A percentile compares a stretch with the other conserved stretches of the same genome.
phyloP scores from a whole-genome alignment of 2,888 invertebrate genomes.

The Poecilobothrus nobilitatus region DNA sequence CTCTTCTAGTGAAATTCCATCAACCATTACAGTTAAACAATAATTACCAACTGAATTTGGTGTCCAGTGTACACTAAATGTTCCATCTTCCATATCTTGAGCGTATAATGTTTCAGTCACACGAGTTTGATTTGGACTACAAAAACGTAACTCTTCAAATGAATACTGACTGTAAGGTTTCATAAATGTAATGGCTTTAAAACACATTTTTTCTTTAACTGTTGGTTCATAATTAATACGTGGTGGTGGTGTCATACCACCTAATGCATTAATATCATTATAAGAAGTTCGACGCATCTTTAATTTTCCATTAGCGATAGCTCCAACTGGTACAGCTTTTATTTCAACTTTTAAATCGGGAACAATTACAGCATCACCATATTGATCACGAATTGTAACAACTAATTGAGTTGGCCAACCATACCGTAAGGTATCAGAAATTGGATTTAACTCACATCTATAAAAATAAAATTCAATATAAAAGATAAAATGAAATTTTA shows the following conservation, averaged over 20 bases:
- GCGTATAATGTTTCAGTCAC: conserved; percentile 39
- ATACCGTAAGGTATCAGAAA: conserved; percentile 61
- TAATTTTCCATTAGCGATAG: conserved; percentile 34
- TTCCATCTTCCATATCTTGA: conserved; percentile 45
- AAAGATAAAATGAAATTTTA: background rate
- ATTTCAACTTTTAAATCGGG: conserved; percentile 65
- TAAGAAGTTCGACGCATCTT: conserved; percentile 38
- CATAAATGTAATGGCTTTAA: conserved; percentile 93
- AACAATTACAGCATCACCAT: conserved; percentile 77
- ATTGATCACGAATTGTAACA: conserved; percentile 80
- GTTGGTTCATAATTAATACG: conserved; percentile 66
- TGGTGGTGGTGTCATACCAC: conserved; percentile 40
- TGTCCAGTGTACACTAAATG: conserved; percentile 73
- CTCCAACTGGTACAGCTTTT: conserved; percentile 42
- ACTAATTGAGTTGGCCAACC: conserved; percentile 80
- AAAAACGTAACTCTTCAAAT: conserved; percentile 83
- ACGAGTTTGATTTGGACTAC: conserved; percentile 44
- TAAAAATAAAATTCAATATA: conserved; percentile 27
- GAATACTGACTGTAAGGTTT: conserved; percentile 87
- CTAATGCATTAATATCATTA: conserved; percentile 30
- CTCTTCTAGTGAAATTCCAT: conserved; percentile 59
- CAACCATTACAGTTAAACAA: conserved; percentile 75
- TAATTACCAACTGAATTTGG: conserved; percentile 86
- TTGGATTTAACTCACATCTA: conserved; percentile 75
- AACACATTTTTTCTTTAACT: conserved; percentile 82